These are phyloP conservation scores for Myotis planiceps DNA, from an alignment of 2,797 vertebrate species.

Conservation along the genomic window DNA sequence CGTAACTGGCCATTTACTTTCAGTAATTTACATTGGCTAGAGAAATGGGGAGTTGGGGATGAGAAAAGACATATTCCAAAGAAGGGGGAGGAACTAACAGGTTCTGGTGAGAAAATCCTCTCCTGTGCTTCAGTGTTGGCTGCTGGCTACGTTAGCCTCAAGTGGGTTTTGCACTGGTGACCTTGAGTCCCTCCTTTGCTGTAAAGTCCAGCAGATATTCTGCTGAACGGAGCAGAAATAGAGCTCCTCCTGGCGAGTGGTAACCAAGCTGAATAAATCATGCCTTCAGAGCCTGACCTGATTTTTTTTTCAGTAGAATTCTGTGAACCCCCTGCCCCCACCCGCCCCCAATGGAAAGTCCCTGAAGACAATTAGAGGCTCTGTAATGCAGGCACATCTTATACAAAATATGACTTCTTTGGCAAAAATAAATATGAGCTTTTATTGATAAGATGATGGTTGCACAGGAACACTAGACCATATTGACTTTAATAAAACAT, in stretches of 20 bases:
- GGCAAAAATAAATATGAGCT: constrained; percentile 23
- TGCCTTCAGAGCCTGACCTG: constrained; percentile 54
- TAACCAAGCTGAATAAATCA: constrained; percentile 69
- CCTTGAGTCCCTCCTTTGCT: constrained; percentile 37
- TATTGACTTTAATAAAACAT: constrained; percentile 64
- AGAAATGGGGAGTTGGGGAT: neutral
- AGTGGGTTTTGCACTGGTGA: constrained; percentile 15
- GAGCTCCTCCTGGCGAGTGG: neutral
- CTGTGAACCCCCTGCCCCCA: neutral
- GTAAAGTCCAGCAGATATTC: neutral
- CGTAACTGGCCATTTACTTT: neutral
- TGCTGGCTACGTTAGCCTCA: neutral
- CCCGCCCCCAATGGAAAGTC: neutral
- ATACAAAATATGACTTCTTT: constrained; percentile 51
- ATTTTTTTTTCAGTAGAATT: constrained; percentile 58
- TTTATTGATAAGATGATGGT: constrained; percentile 41
- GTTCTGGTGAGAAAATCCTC: neutral
- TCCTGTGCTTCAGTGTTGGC: neutral
- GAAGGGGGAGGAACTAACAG: neutral
- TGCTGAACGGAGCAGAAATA: constrained; percentile 64
- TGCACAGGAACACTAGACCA: neutral
- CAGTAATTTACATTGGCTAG: neutral
- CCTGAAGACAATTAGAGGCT: constrained; percentile 51
- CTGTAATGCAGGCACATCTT: neutral
- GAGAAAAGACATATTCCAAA: neutral